A percentile compares a stretch with the other conserved stretches of the same genome.
Conservation (phyloP, 2,888 invertebrate genomes). For the Brachypalpus laphriformis region DNA sequence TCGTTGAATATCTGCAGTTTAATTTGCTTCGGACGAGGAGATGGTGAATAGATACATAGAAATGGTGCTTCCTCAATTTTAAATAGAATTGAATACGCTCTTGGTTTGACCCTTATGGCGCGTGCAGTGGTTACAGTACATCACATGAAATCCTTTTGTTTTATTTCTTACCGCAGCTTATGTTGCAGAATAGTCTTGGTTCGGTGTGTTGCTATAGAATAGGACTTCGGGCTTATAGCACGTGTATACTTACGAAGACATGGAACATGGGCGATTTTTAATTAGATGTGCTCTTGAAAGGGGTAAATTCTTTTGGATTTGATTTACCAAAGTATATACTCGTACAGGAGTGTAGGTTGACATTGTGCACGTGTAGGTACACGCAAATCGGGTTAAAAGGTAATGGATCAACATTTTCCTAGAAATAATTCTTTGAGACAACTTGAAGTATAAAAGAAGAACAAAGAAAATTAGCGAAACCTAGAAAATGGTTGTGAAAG, state of each 20-base stretch:
- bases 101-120: slow-evolving; percentile 2
- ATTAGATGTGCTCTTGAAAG: neutral
- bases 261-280: neutral
- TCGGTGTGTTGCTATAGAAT: neutral
- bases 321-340: neutral
- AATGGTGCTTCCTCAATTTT: neutral
- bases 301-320: neutral
- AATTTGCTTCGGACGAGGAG: neutral
- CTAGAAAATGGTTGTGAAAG: too few relatives aligned
- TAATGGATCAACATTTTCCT: neutral
- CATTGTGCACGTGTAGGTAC: neutral
- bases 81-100: neutral
- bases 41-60: neutral
- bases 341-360: neutral
- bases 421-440: neutral
- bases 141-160: neutral
- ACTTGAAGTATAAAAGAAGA: neutral
- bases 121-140: neutral
- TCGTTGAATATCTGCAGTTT: slow-evolving; percentile 3
- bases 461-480: too few relatives aligned
- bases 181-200: neutral
- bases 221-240: neutral
- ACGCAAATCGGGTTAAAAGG: neutral
- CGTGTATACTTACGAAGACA: neutral
- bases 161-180: neutral